Evolutionary conservation across 1,140 invertebrate species (phyloP), one percentile per base, ranked within the genome.

Genomic region (Tetramorium alpestre): DNA sequence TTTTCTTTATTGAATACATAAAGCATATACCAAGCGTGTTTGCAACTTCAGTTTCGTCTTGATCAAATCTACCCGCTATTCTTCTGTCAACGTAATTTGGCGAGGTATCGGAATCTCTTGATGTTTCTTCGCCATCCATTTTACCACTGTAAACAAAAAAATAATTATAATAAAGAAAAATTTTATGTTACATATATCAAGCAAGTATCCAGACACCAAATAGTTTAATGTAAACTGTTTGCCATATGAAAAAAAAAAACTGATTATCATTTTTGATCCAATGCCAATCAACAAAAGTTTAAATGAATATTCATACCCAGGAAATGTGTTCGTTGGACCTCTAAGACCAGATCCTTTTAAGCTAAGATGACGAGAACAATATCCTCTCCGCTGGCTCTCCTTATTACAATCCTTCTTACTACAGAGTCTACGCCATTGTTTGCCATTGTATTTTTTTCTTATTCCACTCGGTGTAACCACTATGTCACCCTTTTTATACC

Each of bases 401-500:
- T 99, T 99, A n/a, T 97, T 98, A 95, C 99, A 99, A 78, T 98
- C 98, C 93, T 99, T 98, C 95, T 98, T 98, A 85, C 98, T 99
- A 95, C 99, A 99, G 58, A 99, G 96, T 92, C 99, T 96, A 88
- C 99, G 96, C 99, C 99, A 99, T 94, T 99, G 99, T 96, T 99
- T 99, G 6, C 99, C 99, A 96, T 99, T 99, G 95, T 99, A 99
- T 96, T 99, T 99, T 96, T 99, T 99, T 4, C 99, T 96, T 90
- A 99, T 99, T 88, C 99, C 99, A 93, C 98, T 99, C 65, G 99
- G 98, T 67, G 98, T 99, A 44, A 98, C 97, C 49, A 99, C 99
- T 91, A 99, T 98, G 95, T 99, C 99, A 87, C 99, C 99, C 96
- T 99, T 99, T 96, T 99, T 99, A 96, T 99, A 99, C 95, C 99